A percentile compares a stretch with the other conserved stretches of the same genome.
These are phyloP conservation scores for Acleris sparsana DNA, from an alignment of 2,888 invertebrate genomes.

Conservation along the genomic window DNA sequence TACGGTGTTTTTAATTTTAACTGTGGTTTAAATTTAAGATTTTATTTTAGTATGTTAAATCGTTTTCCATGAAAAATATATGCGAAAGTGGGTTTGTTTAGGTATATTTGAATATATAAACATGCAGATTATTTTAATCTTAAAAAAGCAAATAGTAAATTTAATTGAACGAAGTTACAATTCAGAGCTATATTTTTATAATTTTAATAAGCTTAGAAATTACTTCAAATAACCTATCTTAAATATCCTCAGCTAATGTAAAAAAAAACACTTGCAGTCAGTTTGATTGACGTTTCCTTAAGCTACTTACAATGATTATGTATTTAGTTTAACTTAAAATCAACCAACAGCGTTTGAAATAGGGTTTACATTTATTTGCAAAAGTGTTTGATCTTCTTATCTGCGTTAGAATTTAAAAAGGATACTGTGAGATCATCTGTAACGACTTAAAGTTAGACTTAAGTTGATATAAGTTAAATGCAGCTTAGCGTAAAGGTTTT, in stretches of 20 bases:
- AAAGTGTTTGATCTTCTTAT: neutral
- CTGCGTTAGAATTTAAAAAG: slow-evolving; percentile 4
- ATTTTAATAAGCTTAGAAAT: neutral
- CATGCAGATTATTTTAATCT: too few species aligned
- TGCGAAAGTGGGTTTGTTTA: too few species aligned
- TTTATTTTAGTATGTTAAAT: too few species aligned
- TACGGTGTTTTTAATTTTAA: too few species aligned
- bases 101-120: too few species aligned
- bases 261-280: slow-evolving; percentile 23
- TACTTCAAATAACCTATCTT: slow-evolving; percentile 23
- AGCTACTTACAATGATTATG: slow-evolving; percentile 31
- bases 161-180: too few species aligned
- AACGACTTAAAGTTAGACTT: slow-evolving; percentile 1
- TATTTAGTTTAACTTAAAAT: slow-evolving; percentile 8
- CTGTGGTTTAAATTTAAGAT: too few species aligned
- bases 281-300: slow-evolving; percentile 37
- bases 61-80: too few species aligned
- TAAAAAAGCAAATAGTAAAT: too few species aligned
- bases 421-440: slow-evolving; percentile 29
- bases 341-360: neutral
- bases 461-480: slow-evolving; percentile 11
- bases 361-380: slow-evolving; percentile 8
- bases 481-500: neutral
- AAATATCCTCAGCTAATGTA: slow-evolving; percentile 26
- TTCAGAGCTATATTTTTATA: too few species aligned